Conservation (phyloP, 2,113 vertebrate species). For the Herpailurus yagouaroundi region DNA sequence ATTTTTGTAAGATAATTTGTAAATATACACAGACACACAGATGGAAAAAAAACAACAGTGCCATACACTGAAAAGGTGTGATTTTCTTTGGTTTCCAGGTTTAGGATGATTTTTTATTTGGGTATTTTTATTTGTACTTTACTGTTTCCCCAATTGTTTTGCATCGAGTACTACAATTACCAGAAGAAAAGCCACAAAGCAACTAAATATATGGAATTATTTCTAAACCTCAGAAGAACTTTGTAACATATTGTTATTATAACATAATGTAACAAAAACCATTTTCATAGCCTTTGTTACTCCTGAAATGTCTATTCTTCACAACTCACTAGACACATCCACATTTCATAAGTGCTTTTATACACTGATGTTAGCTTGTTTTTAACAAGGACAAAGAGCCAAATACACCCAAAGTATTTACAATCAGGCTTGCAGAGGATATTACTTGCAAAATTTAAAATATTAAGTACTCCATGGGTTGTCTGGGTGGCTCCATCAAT, state of each 20-base stretch:
- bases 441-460: conserved; percentile 39
- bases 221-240: neutral
- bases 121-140: neutral
- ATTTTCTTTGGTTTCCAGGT: conserved; percentile 19
- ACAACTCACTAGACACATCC: neutral
- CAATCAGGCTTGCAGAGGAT: neutral
- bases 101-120: neutral
- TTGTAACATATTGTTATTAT: neutral
- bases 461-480: neutral
- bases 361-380: conserved; percentile 1
- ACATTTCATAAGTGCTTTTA: neutral
- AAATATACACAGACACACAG: neutral
- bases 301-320: conserved; percentile 8
- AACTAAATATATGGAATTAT: conserved; percentile 18
- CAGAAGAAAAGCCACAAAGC: conserved; percentile 7
- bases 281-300: neutral
- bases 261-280: neutral
- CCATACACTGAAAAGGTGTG: neutral
- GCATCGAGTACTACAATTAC: neutral
- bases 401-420: neutral
- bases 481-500: too few species aligned
- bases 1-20: neutral
- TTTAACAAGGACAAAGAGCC: conserved; percentile 9
- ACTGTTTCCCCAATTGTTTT: neutral
- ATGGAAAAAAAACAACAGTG: neutral